Evolutionary conservation across 2,888 invertebrate genomes (phyloP).

Genomic region (Pediacus dermestoides): DNA sequence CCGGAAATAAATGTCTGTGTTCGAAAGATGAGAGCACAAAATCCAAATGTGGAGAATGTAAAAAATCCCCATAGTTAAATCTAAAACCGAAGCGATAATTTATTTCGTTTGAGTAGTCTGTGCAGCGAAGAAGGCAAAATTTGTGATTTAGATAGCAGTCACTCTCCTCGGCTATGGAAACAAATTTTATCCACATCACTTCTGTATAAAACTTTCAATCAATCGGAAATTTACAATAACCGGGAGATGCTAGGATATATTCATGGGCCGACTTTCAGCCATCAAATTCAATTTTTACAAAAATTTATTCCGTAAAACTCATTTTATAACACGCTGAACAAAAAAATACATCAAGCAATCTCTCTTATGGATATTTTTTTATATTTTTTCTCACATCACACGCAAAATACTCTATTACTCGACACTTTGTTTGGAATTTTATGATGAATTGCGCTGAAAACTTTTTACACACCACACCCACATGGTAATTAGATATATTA

Average conservation of each 20-base stretch:
- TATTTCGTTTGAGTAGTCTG: slow-evolving; percentile 14
- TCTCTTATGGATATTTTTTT: too few species aligned
- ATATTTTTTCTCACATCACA: too few species aligned
- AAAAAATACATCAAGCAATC: too few species aligned
- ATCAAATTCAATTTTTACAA: slow-evolving; percentile 22
- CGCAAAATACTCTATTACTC: too few species aligned
- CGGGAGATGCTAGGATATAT: slow-evolving; percentile 18
- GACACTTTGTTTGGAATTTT: too few species aligned
- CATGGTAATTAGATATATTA: too few species aligned
- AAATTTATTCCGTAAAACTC: slow-evolving; percentile 9
- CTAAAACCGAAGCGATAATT: slow-evolving; percentile 9
- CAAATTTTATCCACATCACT: slow-evolving; percentile 27
- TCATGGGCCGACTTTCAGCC: slow-evolving; percentile 20
- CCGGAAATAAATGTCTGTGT: too few species aligned
- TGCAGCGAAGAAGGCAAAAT: slow-evolving; percentile 10
- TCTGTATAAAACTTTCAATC: slow-evolving; percentile 29
- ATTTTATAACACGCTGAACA: neutral
- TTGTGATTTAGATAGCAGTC: slow-evolving; percentile 21
- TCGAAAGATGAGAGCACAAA: too few species aligned
- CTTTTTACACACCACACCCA: too few species aligned
- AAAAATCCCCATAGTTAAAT: slow-evolving; percentile 8
- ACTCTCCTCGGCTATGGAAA: slow-evolving; percentile 21
- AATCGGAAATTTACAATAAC: slow-evolving; percentile 36
- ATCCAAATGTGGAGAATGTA: neutral
- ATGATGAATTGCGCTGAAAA: too few species aligned